Conservation (phyloP, 2,888 invertebrate species). For the Pristionchus arcanus region DNA sequence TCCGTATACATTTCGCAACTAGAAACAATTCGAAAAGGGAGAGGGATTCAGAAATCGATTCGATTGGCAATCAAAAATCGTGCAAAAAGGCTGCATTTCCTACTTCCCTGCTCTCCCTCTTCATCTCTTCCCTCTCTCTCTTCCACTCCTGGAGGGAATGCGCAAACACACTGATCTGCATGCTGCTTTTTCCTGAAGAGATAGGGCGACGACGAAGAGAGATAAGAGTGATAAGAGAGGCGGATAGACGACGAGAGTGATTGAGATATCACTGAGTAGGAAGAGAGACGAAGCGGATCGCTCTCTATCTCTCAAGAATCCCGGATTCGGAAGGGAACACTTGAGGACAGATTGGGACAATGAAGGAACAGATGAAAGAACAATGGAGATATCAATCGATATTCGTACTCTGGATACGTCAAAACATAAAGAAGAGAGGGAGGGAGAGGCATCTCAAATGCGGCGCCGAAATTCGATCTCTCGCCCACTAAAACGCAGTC, state of each 20-base stretch:
- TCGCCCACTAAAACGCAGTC: slow-evolving; percentile 41
- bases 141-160: slow-evolving; percentile 36
- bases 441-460: neutral
- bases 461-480: slow-evolving; percentile 41
- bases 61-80: neutral
- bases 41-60: neutral
- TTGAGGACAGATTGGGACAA: neutral
- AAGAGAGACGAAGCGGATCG: neutral
- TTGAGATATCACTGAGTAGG: slow-evolving; percentile 19
- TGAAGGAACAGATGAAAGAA: neutral
- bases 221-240: slow-evolving; percentile 43
- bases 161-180: slow-evolving; percentile 42
- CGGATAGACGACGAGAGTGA: neutral
- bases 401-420: neutral
- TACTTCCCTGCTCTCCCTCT: neutral
- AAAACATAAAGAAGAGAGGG: neutral
- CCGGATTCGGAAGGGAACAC: slow-evolving; percentile 44
- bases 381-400: neutral
- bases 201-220: neutral
- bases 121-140: neutral
- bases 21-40: slow-evolving; percentile 23
- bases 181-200: slow-evolving; percentile 44
- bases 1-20: slow-evolving; percentile 24
- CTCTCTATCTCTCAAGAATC: slow-evolving; percentile 1
- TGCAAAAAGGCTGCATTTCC: slow-evolving; percentile 1